These are phyloP conservation scores for Pachydiplax longipennis DNA, from an alignment of 2,888 invertebrate genomes.

Conservation along the genomic window DNA sequence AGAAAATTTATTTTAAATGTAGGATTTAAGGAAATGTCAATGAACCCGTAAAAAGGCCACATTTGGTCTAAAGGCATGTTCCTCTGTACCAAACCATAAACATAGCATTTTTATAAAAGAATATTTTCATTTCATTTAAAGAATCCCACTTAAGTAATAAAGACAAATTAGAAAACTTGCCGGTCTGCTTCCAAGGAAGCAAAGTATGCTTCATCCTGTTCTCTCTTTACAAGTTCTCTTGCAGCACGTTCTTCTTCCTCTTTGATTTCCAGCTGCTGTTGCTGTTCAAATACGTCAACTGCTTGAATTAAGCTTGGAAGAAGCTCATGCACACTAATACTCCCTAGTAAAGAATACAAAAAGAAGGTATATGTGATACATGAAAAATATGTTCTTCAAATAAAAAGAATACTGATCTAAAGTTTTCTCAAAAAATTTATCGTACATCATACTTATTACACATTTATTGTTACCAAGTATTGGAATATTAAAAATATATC, in stretches of 20 bases:
- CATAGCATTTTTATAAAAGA: too few species aligned
- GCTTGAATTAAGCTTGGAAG: slow-evolving; percentile 87
- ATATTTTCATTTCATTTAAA: not conserved
- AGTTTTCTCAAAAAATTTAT: not conserved
- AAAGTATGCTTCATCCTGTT: slow-evolving; percentile 94
- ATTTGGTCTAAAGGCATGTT: too few species aligned
- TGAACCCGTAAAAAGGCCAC: too few species aligned
- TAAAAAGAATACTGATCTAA: slow-evolving; percentile 33
- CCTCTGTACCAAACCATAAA: too few species aligned
- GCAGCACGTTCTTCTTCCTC: slow-evolving; percentile 90
- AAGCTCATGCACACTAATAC: slow-evolving; percentile 88
- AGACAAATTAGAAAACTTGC: slow-evolving; percentile 57
- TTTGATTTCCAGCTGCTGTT: slow-evolving; percentile 77
- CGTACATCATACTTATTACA: too few species aligned
- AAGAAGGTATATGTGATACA: not conserved
- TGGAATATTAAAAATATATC: too few species aligned
- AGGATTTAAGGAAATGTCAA: too few species aligned
- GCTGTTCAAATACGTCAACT: slow-evolving; percentile 69
- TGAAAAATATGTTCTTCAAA: not conserved
- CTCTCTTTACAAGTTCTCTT: slow-evolving; percentile 86
- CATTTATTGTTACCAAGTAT: too few species aligned
- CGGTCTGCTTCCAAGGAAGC: slow-evolving; percentile 86
- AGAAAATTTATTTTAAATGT: too few species aligned
- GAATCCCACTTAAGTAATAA: not conserved
- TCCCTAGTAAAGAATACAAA: slow-evolving; percentile 63